Percentiles rank a stretch among this genome's conserved stretches.
Evolutionary conservation across 2,888 invertebrate genomes (phyloP).

Genomic region (Stenotaenia linearis): DNA sequence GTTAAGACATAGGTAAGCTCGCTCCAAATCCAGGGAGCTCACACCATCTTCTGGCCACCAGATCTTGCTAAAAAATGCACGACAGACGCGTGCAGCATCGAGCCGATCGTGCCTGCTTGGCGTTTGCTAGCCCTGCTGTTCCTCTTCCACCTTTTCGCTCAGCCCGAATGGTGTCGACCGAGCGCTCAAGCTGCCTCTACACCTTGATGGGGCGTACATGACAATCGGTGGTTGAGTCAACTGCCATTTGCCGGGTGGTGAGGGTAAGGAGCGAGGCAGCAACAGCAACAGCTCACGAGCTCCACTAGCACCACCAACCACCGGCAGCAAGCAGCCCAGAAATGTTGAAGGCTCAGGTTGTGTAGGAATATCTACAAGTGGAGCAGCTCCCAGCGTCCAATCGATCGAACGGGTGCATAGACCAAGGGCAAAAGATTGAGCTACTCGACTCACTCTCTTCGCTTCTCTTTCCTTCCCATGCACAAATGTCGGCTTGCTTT

Average conservation of each 20-base stretch:
- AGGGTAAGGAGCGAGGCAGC: neutral
- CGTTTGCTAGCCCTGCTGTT: neutral
- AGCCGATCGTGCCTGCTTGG: neutral
- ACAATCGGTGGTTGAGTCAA: conserved; percentile 28
- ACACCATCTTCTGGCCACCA: conserved; percentile 16
- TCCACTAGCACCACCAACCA: neutral
- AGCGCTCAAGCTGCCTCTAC: conserved; percentile 26
- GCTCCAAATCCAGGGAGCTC: neutral
- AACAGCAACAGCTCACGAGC: neutral
- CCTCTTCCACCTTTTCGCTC: neutral
- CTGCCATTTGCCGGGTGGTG: neutral
- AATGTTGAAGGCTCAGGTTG: conserved; percentile 14
- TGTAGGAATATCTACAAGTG: conserved; percentile 22
- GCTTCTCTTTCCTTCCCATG: neutral
- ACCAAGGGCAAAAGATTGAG: conserved; percentile 14
- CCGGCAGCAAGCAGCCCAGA: conserved; percentile 1
- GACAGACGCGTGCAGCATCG: conserved; percentile 12
- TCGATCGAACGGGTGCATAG: conserved; percentile 24
- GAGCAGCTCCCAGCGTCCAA: conserved; percentile 17
- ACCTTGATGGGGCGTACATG: conserved; percentile 30
- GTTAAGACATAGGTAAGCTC: neutral
- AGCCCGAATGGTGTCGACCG: conserved; percentile 5
- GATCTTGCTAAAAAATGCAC: neutral
- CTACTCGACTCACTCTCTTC: neutral
- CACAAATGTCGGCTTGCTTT: neutral